Evolutionary conservation across 2,113 vertebrate genomes (phyloP).

Genomic region (Eurypyga helias): DNA sequence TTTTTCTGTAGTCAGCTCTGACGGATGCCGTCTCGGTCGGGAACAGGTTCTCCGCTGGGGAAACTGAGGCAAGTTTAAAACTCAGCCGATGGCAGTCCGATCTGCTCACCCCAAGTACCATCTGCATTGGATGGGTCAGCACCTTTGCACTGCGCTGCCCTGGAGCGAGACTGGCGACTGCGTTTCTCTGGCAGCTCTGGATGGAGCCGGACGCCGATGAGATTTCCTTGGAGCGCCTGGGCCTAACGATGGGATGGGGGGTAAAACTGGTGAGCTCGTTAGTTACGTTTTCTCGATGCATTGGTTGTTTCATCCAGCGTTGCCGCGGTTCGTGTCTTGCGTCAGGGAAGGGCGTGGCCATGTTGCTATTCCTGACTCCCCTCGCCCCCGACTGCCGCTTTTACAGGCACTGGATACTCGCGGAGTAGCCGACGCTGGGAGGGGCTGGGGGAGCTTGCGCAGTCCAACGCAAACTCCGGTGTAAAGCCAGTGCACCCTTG

Average conservation of each 20-base stretch:
- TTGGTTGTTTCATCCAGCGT: neutral
- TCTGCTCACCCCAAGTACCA: neutral
- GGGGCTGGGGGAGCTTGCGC: neutral
- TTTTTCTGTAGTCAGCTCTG: neutral
- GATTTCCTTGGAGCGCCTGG: neutral
- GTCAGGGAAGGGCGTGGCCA: neutral
- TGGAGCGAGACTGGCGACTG: accelerated
- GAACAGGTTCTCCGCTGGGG: neutral
- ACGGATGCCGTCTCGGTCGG: neutral
- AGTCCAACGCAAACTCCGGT: neutral
- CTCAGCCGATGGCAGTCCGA: neutral
- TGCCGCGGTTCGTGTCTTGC: neutral
- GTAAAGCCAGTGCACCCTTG: neutral
- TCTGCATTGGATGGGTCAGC: neutral
- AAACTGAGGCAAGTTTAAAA: neutral
- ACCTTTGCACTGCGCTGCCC: neutral
- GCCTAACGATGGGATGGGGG: neutral
- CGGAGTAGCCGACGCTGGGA: neutral
- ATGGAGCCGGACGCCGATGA: neutral
- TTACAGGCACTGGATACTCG: neutral
- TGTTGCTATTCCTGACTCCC: neutral
- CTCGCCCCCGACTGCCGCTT: neutral
- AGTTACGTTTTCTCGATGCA: neutral
- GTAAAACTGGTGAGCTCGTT: neutral
- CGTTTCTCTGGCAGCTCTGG: neutral